Conservation (phyloP, 2,888 invertebrate species). For the Rambutsinella grinnellia region DNA sequence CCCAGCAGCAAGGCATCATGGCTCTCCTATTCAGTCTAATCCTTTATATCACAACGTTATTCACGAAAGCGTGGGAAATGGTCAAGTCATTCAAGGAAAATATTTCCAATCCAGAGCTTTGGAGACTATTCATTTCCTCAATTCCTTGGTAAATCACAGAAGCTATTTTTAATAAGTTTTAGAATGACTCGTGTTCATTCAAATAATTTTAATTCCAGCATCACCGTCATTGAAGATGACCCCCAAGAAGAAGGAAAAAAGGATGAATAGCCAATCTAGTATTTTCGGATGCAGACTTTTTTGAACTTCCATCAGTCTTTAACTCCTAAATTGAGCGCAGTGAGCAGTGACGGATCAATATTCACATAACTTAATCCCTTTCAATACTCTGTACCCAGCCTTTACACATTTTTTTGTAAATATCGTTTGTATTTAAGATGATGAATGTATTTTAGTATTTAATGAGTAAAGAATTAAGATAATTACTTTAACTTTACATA, state of each 20-base stretch:
- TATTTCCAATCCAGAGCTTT: slow-evolving; percentile 26
- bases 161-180: not conserved
- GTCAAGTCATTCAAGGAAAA: slow-evolving; percentile 27
- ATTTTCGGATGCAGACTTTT: too few relatives aligned
- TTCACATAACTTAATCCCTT: too few relatives aligned
- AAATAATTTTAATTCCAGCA: not conserved
- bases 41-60: slow-evolving; percentile 12
- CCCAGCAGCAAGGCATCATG: slow-evolving; percentile 28
- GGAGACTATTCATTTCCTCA: slow-evolving; percentile 30
- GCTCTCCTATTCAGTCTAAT: slow-evolving; percentile 22
- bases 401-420: too few relatives aligned
- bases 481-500: too few relatives aligned
- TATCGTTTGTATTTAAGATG: too few relatives aligned
- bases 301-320: too few relatives aligned
- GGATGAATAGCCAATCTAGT: slow-evolving; percentile 5
- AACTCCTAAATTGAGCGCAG: too few relatives aligned
- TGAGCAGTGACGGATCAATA: too few relatives aligned
- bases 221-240: slow-evolving; percentile 38
- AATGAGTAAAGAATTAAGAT: too few relatives aligned
- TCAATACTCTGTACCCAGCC: too few relatives aligned
- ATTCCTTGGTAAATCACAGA: slow-evolving; percentile 24
- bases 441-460: too few relatives aligned
- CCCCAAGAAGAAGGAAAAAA: slow-evolving; percentile 21
- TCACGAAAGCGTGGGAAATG: slow-evolving; percentile 13
- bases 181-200: not conserved